Evolutionary conservation across 2,888 invertebrate species (phyloP).

Genomic region (Pheosia gnoma): DNA sequence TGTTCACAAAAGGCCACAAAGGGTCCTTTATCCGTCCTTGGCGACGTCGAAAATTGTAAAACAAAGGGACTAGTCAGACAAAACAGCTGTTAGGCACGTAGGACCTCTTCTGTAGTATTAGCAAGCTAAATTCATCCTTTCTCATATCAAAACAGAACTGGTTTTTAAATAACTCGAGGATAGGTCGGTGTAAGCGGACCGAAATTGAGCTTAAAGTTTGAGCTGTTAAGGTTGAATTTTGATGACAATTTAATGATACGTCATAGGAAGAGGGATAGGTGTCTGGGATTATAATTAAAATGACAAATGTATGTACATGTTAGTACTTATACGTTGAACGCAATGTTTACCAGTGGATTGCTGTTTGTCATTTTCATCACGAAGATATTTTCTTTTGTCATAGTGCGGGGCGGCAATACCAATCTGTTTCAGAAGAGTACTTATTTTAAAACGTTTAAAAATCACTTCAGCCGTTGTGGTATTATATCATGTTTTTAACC

Average conservation of each 20-base stretch:
- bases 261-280: conserved; percentile 48
- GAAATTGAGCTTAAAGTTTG: conserved; percentile 12
- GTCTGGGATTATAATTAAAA: conserved; percentile 66
- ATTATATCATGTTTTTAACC: too few relatives aligned
- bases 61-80: conserved; percentile 63
- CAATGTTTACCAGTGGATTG: not conserved
- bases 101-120: conserved; percentile 15
- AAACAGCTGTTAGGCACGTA: conserved; percentile 76
- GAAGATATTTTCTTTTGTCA: not conserved
- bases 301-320: conserved; percentile 34
- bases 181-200: not conserved
- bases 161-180: not conserved
- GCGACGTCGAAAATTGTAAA: conserved; percentile 58
- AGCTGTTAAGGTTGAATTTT: conserved; percentile 13
- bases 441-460: too few relatives aligned
- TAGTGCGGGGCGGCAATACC: too few relatives aligned
- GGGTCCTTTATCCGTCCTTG: conserved; percentile 54
- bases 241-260: conserved; percentile 11
- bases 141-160: not conserved
- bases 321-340: conserved; percentile 1
- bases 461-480: too few relatives aligned
- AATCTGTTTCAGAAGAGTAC: too few relatives aligned
- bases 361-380: not conserved
- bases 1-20: conserved; percentile 34
- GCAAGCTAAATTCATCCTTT: conserved; percentile 30